Base-by-base conservation (phyloP, 2,113 vertebrate genomes). In the Sinocyclocheilus grahami region DNA sequence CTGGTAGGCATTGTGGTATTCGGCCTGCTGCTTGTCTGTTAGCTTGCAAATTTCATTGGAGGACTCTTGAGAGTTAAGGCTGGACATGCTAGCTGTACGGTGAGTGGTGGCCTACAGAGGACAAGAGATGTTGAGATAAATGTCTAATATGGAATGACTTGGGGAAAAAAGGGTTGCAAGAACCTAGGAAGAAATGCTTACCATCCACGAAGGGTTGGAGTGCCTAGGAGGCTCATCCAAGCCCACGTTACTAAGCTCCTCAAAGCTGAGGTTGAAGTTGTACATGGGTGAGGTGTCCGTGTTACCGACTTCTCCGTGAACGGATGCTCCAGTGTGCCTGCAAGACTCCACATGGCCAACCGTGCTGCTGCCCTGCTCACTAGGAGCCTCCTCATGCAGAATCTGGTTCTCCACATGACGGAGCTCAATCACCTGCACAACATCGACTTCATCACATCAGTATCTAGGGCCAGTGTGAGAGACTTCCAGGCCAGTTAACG, bases 11-110 rank as follows among this genome's bases (percentile, higher is more conserved):
- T 94, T 95, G 91, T 96, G 95, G 90, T 99, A 99, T 93, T 99
- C 98, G 2, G 96, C 95, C 94, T 99, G 98, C 86, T 99, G 98
- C 93, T 96, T 97, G 92, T 99, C 97, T 7, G 98, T 99, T 90
- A 99, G 96, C 88, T 94, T 96, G 86, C 93, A 94, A 85, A 99
- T 97, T 89, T 99, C 98, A 86, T 97, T 97, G 88, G 96, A 98
- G 16, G 98, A 99, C 90, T 98, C 98, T 94, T 98, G 97, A 24
- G 98, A 99, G 93, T 98, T 99, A 87, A 99, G 96, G 87, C 98
- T 99, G 84, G 95, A 97, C 93, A 98, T 96, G 91, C 97, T 98
- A 86, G 96, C 96, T 22, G 97, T 98, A 72, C 97, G 95, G 75
- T 96, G 97, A 79, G 96, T 93, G 27, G 95, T 95, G 33, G 93